Evolutionary conservation across 2,113 vertebrate genomes (phyloP).

Genomic region (Coregonus clupeaformis): DNA sequence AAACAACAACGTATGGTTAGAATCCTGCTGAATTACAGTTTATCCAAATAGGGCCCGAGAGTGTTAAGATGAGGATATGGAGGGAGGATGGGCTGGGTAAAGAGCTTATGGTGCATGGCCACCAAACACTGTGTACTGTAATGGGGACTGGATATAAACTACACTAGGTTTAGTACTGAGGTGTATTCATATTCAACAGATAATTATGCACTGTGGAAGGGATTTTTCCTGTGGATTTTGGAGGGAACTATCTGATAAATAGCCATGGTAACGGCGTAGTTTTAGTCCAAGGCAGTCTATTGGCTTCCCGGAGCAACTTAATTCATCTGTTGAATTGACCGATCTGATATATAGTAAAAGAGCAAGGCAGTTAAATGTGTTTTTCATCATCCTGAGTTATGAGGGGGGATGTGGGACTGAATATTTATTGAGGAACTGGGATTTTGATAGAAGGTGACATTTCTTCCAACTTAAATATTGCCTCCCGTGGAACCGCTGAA

Average conservation of each 20-base stretch:
- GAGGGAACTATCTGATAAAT: conserved; percentile 62
- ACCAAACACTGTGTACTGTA: background rate
- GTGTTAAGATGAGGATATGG: background rate
- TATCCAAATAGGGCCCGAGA: background rate
- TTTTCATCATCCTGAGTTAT: conserved; percentile 72
- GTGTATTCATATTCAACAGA: conserved; percentile 63
- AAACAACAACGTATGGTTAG: background rate
- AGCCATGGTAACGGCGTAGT: conserved; percentile 38
- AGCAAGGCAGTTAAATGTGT: conserved; percentile 60
- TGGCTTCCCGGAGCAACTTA: conserved; percentile 56
- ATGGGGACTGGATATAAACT: background rate
- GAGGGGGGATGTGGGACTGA: conserved; percentile 43
- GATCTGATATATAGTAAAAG: conserved; percentile 64
- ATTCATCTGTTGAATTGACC: conserved; percentile 73
- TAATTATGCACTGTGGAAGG: conserved; percentile 30
- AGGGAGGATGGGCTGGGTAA: too few species aligned
- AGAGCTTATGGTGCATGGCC: background rate
- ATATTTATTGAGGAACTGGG: conserved; percentile 67
- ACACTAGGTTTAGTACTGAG: conserved; percentile 43
- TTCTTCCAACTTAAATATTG: conserved; percentile 60
- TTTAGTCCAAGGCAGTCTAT: conserved; percentile 62
- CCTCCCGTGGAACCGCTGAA: conserved; percentile 30
- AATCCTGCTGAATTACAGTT: background rate
- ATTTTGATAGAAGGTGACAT: conserved; percentile 68
- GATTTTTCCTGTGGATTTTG: conserved; percentile 44